Base-by-base conservation (phyloP, 2,888 invertebrate genomes). In the Argynnis bischoffii region DNA sequence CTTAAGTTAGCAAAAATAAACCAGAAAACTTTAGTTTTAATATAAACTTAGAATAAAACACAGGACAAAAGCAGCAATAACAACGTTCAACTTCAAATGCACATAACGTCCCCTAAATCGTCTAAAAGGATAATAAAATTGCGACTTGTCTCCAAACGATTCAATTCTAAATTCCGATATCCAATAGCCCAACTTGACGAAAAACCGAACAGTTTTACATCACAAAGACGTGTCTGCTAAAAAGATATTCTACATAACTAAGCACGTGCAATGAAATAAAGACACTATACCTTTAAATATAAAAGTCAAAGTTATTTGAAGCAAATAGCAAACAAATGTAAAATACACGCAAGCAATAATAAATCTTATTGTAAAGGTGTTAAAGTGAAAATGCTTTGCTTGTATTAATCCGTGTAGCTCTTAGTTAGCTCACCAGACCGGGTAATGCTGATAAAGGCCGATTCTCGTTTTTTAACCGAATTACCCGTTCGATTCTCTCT, bases 401-500 rank as follows among this genome's bases (percentile, higher is more conserved):
- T 21, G 3, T 55, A 47, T 64, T 48, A 18, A 26, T 61, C 51
- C 26, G 31, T 63, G 55, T 53, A 66, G 55, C 13, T 59, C 56
- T 55, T 35, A 54, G 63, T 65, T 67, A 67, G 69, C 65, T 70
- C 77, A 75, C 72, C 73, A 77, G 77, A 77, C 75, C 77, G 77
- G 72, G 72, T 77, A 75, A 78, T 75, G 63, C 76, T 73, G 78
- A 72, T 76, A 77, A 72, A 74, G 75, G 72, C 69, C 67, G 71
- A 71, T 74, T 66, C 74, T 75, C 75, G 69, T 74, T 72, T 76
- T 77, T 76, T 75, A 75, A 76, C 72, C 75, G 73, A 76, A 75
- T 78, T 75, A 79, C 73, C 67, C 75, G 72, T 72, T 72, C 71
- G 71, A 76, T 69, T 26, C 73, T 73, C 67, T 70, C 73, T 68